Percentiles rank a stretch among this genome's conserved stretches.
Conservation (phyloP, 2,113 vertebrate genomes). For the cattle (Bos taurus) region ARS-UCD2.0 NC_037339.1:57108501-57109000, state of each 20-base stretch:
- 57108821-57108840: neutral
- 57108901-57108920: neutral
- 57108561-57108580: neutral
- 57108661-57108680: neutral
- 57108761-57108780: neutral
- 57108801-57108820: neutral
- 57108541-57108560: neutral
- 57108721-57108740: neutral
- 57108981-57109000: neutral
- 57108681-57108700: neutral
- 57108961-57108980: neutral
- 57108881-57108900: neutral
- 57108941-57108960: neutral
- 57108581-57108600: neutral
- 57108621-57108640: neutral
- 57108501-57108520: neutral
- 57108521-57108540: neutral
- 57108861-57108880: neutral
- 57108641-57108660: neutral
- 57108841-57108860: neutral
- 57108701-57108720: neutral
- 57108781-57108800: neutral
- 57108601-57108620: neutral
- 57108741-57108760: neutral
- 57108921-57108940: neutral